phyloP scores from a whole-genome alignment of 2,113 vertebrate species.

The Clinocottus analis region DNA sequence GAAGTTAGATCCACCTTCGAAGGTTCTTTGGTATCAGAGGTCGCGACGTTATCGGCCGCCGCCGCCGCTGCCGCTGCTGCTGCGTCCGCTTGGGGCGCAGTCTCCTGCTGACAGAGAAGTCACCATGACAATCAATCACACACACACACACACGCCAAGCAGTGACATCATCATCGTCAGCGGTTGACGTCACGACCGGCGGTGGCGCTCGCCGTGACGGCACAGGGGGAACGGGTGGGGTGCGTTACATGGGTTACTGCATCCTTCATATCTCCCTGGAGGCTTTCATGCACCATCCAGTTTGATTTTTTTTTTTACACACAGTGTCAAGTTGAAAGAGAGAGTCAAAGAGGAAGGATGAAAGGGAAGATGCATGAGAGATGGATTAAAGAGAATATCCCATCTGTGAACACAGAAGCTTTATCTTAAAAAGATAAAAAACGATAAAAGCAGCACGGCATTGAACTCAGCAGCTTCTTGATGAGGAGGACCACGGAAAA shows the following conservation, averaged over 20 bases:
- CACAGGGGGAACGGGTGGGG: background rate
- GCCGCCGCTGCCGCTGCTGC: conserved; percentile 39
- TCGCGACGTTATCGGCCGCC: conserved; percentile 68
- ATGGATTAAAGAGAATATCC: conserved; percentile 18
- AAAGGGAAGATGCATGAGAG: background rate
- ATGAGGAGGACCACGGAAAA: background rate
- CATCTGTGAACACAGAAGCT: conserved; percentile 1
- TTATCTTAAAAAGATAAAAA: conserved; percentile 2
- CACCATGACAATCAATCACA: conserved; percentile 86
- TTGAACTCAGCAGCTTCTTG: conserved; percentile 40
- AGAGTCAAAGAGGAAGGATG: background rate
- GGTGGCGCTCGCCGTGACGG: conserved; percentile 18
- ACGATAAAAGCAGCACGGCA: background rate
- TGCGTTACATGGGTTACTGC: background rate
- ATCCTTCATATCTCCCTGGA: background rate
- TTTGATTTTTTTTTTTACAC: background rate
- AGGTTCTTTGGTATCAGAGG: conserved; percentile 87
- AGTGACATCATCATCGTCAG: conserved; percentile 9
- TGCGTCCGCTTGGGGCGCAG: conserved; percentile 83
- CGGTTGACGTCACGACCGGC: background rate
- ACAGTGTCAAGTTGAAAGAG: background rate
- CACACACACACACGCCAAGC: background rate
- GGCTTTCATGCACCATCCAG: conserved; percentile 43
- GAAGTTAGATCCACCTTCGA: conserved; percentile 90
- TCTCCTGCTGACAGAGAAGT: conserved; percentile 91